These are phyloP conservation scores for Scolopax rusticola DNA, from an alignment of 2,797 vertebrate species.

Conservation along the genomic window DNA sequence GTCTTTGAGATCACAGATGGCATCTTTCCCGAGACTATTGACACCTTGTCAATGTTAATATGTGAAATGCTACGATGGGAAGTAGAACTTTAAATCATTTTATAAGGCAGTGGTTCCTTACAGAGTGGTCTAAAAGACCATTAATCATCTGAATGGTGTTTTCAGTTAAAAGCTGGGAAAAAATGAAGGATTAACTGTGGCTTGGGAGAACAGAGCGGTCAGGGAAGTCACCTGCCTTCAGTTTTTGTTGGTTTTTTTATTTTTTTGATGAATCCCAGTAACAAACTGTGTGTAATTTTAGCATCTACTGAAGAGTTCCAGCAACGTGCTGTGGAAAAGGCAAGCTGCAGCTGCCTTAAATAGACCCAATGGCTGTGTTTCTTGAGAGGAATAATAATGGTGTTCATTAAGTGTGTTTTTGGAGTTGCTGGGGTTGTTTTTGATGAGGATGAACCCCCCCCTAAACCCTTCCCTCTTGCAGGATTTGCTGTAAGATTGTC, in stretches of 20 bases:
- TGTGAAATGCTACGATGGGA: neutral
- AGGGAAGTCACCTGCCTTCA: neutral
- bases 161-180: neutral
- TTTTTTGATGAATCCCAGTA: constrained; percentile 18
- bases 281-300: constrained; percentile 26
- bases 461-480: neutral
- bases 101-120: neutral
- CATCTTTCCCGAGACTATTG: neutral
- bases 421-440: neutral
- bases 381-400: neutral
- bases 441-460: neutral
- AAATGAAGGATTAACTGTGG: neutral
- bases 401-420: neutral
- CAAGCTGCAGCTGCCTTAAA: constrained; percentile 30
- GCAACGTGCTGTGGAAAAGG: neutral
- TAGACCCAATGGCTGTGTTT: neutral
- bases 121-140: neutral
- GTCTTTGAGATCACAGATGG: neutral
- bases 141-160: neutral
- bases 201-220: neutral
- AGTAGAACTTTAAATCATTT: neutral
- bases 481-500: neutral
- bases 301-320: neutral
- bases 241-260: neutral
- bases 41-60: neutral